A percentile compares a stretch with the other conserved stretches of the same genome.
These are phyloP conservation scores for Tachina fera DNA, from an alignment of 2,888 invertebrate genomes.

Conservation along the genomic window DNA sequence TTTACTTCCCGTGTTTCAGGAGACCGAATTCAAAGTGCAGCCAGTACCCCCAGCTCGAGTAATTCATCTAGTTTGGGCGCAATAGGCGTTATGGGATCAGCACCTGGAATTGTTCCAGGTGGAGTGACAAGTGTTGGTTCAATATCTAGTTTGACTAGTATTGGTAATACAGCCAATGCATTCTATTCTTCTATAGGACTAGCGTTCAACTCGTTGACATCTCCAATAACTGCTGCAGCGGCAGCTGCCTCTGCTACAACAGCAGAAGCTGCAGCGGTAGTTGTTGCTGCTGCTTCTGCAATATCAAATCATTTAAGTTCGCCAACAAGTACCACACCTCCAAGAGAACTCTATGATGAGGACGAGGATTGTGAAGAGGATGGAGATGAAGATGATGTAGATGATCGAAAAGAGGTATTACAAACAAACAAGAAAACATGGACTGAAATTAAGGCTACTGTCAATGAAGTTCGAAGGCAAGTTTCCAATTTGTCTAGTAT, in stretches of 20 bases:
- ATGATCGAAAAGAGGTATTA: slow-evolving; percentile 77
- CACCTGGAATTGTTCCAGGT: slow-evolving; percentile 77
- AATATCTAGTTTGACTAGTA: slow-evolving; percentile 79
- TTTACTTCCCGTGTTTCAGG: slow-evolving; percentile 80
- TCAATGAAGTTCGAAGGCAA: slow-evolving; percentile 91
- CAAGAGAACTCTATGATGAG: slow-evolving; percentile 74
- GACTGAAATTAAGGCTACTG: slow-evolving; percentile 91
- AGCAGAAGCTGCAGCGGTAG: slow-evolving; percentile 77
- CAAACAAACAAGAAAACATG: slow-evolving; percentile 85
- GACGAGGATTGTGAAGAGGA: slow-evolving; percentile 77
- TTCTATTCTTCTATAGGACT: slow-evolving; percentile 80
- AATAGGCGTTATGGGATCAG: slow-evolving; percentile 69
- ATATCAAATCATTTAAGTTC: slow-evolving; percentile 80
- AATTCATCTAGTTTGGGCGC: slow-evolving; percentile 62
- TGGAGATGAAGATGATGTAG: slow-evolving; percentile 77
- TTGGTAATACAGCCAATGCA: slow-evolving; percentile 80
- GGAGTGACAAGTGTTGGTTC: slow-evolving; percentile 70
- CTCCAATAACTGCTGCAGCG: slow-evolving; percentile 80
- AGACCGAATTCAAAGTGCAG: slow-evolving; percentile 79
- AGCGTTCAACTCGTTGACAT: slow-evolving; percentile 79
- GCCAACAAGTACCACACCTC: slow-evolving; percentile 80
- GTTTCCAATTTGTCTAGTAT: slow-evolving; percentile 90
- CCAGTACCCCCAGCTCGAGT: slow-evolving; percentile 79
- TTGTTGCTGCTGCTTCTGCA: slow-evolving; percentile 79
- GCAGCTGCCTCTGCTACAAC: slow-evolving; percentile 80